These are phyloP conservation scores for Chelonoidis abingdonii DNA, from an alignment of 2,113 vertebrate species.

Conservation along the genomic window DNA sequence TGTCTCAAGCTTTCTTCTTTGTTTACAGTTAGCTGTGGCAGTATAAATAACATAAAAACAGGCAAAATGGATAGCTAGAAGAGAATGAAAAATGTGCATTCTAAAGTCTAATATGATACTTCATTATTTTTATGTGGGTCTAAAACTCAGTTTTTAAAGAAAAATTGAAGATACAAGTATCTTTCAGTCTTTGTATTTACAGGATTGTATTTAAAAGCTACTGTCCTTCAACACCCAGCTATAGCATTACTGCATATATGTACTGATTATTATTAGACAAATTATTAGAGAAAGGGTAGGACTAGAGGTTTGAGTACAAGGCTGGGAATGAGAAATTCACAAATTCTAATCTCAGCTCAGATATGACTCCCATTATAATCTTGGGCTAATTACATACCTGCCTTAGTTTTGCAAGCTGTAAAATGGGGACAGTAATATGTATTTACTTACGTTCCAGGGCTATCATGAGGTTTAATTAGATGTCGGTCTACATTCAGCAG, in stretches of 20 bases:
- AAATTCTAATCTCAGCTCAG: accelerated
- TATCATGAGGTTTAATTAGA: not conserved
- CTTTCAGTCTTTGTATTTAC: constrained; percentile 20
- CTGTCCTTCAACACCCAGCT: not conserved
- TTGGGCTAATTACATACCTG: not conserved
- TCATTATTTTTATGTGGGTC: not conserved
- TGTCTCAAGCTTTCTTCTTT: not conserved
- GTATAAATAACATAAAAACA: not conserved
- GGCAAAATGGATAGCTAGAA: not conserved
- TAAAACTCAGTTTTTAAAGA: not conserved
- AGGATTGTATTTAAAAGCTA: not conserved
- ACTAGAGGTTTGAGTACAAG: not conserved
- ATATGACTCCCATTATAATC: not conserved
- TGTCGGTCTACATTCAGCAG: not conserved
- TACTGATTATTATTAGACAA: not conserved
- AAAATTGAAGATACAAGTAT: not conserved
- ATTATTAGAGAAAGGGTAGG: accelerated
- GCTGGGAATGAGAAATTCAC: not conserved
- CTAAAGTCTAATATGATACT: not conserved
- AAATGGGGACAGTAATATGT: not conserved
- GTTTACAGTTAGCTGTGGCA: not conserved
- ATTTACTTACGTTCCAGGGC: not conserved
- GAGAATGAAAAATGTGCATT: constrained; percentile 8
- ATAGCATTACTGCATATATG: not conserved
- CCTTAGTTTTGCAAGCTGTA: not conserved